Percentiles rank a stretch among this genome's conserved stretches.
Conservation (phyloP, 2,888 invertebrate species). For the Muscina levida region DNA sequence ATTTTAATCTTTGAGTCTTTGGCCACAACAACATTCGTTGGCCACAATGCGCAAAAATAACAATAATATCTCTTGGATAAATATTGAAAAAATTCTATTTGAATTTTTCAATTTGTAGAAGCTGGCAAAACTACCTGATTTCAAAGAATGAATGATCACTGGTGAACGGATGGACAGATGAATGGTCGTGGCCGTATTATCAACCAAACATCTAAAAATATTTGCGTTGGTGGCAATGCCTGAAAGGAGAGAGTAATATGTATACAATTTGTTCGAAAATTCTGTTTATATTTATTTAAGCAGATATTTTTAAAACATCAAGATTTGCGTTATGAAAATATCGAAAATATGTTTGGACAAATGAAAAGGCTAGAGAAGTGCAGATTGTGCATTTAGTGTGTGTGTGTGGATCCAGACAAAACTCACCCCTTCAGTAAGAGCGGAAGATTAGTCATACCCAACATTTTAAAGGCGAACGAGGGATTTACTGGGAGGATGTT, state of each 20-base stretch:
- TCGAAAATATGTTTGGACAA: slow-evolving; percentile 13
- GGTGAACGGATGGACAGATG: background rate
- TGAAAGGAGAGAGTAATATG: background rate
- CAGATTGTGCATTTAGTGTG: background rate
- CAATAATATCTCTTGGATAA: slow-evolving; percentile 26
- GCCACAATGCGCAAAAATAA: slow-evolving; percentile 4
- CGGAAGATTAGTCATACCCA: background rate
- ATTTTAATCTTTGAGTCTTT: slow-evolving; percentile 11
- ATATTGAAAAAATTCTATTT: slow-evolving; percentile 10
- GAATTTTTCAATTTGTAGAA: no score
- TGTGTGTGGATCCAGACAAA: background rate
- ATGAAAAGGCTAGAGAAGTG: slow-evolving; percentile 21
- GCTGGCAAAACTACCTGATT: slow-evolving; percentile 30
- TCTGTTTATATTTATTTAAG: background rate
- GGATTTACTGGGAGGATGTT: no score
- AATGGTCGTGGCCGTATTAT: background rate
- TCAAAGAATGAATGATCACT: slow-evolving; percentile 5
- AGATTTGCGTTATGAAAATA: slow-evolving; percentile 30
- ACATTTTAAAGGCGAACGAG: background rate
- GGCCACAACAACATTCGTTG: background rate
- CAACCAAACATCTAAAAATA: no score
- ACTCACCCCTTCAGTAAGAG: slow-evolving; percentile 10
- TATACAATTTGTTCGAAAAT: slow-evolving; percentile 8
- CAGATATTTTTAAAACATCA: slow-evolving; percentile 25
- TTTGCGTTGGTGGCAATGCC: background rate